These are phyloP conservation scores for Dipus sagitta DNA, from an alignment of 2,797 vertebrate species.

Conservation along the genomic window DNA sequence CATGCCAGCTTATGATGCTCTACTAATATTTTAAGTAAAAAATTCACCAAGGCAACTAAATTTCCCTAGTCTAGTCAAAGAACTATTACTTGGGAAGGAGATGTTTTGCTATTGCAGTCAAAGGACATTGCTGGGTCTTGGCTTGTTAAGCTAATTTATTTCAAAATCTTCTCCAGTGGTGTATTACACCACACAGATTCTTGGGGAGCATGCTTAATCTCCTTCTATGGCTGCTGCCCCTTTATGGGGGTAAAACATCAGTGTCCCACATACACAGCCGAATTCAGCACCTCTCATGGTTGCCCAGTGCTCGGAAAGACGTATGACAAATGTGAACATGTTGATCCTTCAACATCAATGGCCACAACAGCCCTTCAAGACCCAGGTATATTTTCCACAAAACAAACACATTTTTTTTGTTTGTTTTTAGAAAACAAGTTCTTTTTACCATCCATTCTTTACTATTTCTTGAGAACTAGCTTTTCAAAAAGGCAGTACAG, in stretches of 20 bases:
- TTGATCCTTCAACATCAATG: constrained; percentile 30
- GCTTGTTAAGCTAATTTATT: not conserved
- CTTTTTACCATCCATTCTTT: constrained; percentile 24
- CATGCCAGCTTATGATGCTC: not conserved
- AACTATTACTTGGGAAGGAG: not conserved
- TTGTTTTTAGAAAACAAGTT: constrained; percentile 36
- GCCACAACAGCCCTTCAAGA: not conserved
- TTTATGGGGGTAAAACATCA: constrained; percentile 58
- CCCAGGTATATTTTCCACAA: not conserved
- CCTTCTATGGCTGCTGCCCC: not conserved
- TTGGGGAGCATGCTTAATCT: not conserved
- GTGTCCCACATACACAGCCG: constrained; percentile 38
- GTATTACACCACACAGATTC: not conserved
- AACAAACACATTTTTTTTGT: not conserved
- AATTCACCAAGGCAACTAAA: not conserved
- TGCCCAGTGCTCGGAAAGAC: constrained; percentile 27
- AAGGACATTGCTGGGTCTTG: not conserved
- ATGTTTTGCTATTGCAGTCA: not conserved
- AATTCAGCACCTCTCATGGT: constrained; percentile 14
- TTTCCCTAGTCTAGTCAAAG: not conserved
- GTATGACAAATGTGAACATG: not conserved
- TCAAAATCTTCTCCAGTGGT: constrained; percentile 21
- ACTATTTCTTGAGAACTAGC: not conserved
- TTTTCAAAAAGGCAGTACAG: not conserved
- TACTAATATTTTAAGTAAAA: constrained; percentile 50